Base-by-base conservation (phyloP, 1,140 invertebrate species). In the Parapsyche elsis region DNA sequence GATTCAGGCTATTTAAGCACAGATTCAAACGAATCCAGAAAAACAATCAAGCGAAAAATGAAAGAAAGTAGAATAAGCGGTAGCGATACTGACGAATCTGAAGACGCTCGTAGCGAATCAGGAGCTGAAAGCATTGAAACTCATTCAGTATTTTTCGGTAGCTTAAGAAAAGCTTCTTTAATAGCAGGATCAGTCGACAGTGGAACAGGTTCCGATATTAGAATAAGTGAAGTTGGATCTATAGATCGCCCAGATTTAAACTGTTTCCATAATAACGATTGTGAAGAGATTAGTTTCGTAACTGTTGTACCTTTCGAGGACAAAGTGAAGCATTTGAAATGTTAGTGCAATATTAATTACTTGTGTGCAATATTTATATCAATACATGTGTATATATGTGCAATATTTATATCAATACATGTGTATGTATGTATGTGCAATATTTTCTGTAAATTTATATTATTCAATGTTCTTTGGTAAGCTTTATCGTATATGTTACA, bases 81-180 rank as follows among this genome's bases (percentile, higher is more conserved):
- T 74, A 92, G 89, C 81, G 92, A 92, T 81, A 93, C 91, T 71
- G 82, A 83, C 38, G 88, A 89, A 82, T 77, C 88, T 9, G 88
- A 92, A 38, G 93, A 94, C 81, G 94, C 93, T 5, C 91, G 92
- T 61, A 95, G 94, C 85, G 94, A 96, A 87, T 95, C 94, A 23
- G 94, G 94, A 0, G 94, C 93, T 5, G 94, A 95, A 84, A 95
- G 94, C 85, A 90, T 95, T 14, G 94, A 94, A 78, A 95, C 94
- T 0, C 94, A 95, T 86, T 95, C 94, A n/a, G 94, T 95, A 9
- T 94, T 95, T 83, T 94, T 94, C 83, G 93, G 88, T 75, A 91
- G 90, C 87, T 92, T 90, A 85, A 87, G 88, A 82, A 93, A 89
- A 83, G 86, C 86, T 0, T 83, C 82, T 16, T 26, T 81, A 12